Evolutionary conservation across 2,113 vertebrate species (phyloP).

Genomic region (Cryptomyrus ogoouensis): DNA sequence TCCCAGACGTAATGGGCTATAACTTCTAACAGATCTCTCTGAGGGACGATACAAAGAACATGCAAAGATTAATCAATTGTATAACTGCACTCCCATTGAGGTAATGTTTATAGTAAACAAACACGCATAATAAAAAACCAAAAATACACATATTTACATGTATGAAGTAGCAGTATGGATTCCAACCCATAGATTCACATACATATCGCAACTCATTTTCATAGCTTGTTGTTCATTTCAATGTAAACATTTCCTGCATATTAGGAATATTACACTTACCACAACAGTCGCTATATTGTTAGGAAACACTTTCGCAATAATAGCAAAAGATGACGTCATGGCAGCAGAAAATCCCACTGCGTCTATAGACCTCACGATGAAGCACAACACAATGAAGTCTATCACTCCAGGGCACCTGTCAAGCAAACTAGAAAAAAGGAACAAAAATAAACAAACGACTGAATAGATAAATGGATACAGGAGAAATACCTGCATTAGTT

Average conservation of each 20-base stretch:
- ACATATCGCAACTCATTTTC: not conserved
- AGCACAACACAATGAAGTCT: constrained; percentile 74
- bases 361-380: constrained; percentile 77
- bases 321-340: constrained; percentile 75
- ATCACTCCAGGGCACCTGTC: constrained; percentile 67
- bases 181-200: not conserved
- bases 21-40: not conserved
- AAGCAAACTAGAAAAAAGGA: constrained; percentile 63
- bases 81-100: not conserved
- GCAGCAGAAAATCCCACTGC: constrained; percentile 79
- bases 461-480: not conserved
- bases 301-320: constrained; percentile 81
- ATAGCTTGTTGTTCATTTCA: not conserved
- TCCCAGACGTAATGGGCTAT: not conserved
- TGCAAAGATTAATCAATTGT: not conserved
- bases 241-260: constrained; percentile 17
- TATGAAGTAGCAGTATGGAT: not conserved
- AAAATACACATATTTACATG: not conserved
- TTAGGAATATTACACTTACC: constrained; percentile 63
- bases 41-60: not conserved
- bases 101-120: not conserved
- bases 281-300: constrained; percentile 84
- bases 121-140: not conserved
- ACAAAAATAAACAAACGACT: not conserved
- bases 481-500: not conserved